Conservation (phyloP, 2,113 vertebrate species). For the Carassius carassius region DNA sequence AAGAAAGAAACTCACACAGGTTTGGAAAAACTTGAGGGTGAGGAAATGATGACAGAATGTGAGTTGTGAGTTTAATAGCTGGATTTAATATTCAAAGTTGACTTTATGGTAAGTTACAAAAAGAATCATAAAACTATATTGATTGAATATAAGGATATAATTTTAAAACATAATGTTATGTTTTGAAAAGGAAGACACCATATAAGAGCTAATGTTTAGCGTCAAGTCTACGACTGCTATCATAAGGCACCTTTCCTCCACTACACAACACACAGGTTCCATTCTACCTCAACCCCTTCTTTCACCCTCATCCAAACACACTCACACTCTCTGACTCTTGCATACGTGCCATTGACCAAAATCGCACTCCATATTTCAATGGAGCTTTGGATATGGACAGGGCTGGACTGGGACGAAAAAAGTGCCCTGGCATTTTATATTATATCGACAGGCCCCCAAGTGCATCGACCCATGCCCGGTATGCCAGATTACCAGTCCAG, state of each 20-base stretch:
- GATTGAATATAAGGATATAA: too few species aligned
- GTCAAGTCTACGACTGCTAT: background rate
- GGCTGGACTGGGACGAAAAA: constrained; percentile 2
- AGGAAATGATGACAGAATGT: too few species aligned
- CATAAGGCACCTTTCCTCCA: too few species aligned
- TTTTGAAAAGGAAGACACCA: background rate
- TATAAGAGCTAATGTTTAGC: background rate
- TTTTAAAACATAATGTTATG: background rate
- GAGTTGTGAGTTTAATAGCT: background rate
- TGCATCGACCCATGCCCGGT: too few species aligned
- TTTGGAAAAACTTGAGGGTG: too few species aligned
- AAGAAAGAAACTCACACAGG: too few species aligned
- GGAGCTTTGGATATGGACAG: constrained; percentile 58
- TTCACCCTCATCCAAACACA: background rate
- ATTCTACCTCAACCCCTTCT: background rate
- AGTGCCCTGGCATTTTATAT: too few species aligned
- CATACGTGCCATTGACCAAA: constrained; percentile 13
- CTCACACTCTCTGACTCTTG: background rate
- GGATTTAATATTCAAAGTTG: background rate
- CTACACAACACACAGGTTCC: too few species aligned
- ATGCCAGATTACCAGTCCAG: too few species aligned
- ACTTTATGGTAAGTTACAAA: too few species aligned
- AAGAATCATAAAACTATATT: too few species aligned
- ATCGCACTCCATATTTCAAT: constrained; percentile 46
- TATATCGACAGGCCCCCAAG: too few species aligned